Base-by-base conservation (phyloP, 2,797 vertebrate species). In the Leptodactylus fallax region DNA sequence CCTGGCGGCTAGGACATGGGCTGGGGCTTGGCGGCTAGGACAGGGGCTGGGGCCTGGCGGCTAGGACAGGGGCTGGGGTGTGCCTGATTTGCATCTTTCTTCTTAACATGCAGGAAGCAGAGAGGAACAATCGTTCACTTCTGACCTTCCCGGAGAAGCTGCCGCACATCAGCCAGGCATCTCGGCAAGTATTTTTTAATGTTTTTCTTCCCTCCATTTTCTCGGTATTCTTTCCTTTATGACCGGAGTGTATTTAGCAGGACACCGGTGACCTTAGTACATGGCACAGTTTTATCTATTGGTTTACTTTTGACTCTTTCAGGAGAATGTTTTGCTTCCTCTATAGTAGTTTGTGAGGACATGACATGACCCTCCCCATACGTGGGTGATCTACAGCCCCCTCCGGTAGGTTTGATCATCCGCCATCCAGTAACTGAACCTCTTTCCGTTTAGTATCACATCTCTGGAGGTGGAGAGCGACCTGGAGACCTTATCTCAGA, bases 121-220 rank as follows among this genome's bases (percentile, higher is more conserved):
- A 95, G 88, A 96, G 94, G 79, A 94, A 90, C 25, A 95, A 96
- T n/a, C 56, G 55, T 1, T 78, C 78, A 0, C 92, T 97, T 16
- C 92, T 97, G 77, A 87, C 88, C 2, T 97, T 97, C 79, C 93
- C 96, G 4, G 91, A 94, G n/a, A 92, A 95, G 53, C 94, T 97
- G 36, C 56, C 58, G 53, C 93, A 96, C 71, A 93, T 96, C 25
- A 95, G 93, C 82, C 92, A 92, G 19, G 96, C 95, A 3, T 93
- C 95, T 7, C 94, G 95, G 96, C 96, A 91, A 88, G 89, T 47
- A n/a, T 6, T 25, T 45, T 6, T 45, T n/a, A 6, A 21, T 58
- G 13, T 13, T 14, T 58, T 5, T 17, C 12, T 17, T 17, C 56
- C 14, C 7, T 53, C 7, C 51, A 9, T 53, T 53, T 53, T 4